Evolutionary conservation across 2,113 vertebrate genomes (phyloP), one percentile per base, ranked within the genome.

Genomic region (Anser brachyrhynchus): DNA sequence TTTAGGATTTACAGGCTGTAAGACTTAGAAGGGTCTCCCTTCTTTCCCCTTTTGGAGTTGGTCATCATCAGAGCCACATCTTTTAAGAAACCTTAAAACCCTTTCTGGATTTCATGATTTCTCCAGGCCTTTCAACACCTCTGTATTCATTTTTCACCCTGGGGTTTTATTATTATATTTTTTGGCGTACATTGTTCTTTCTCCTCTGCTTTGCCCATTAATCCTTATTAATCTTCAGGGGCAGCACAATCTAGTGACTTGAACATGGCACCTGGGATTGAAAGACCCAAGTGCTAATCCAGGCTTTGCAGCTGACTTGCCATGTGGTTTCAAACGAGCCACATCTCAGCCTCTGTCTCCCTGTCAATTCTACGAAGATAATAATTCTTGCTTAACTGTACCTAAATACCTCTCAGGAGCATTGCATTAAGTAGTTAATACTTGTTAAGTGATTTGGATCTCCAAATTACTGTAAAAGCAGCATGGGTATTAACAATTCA

Each of bases 391-490:
- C 91, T 90, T 94, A 94, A 76, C 55, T 92, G 64, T 94, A 92
- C 86, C 83, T 90, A 93, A 94, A 86, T 78, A 90, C n/a, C 62
- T 93, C 95, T 89, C 95, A 82, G 35, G 89, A 95, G 88, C 76
- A 89, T 89, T 94, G 76, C 86, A 74, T 92, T 72, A 92, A 88
- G 88, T 65, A 89, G 70, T 82, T 96, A 94, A 95, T 92, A 91
- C 92, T 87, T 96, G 90, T 89, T 92, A 95, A 94, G 88, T 85
- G 95, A 95, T 96, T 87, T 89, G 77, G 57, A 93, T 93, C 91
- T 95, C 88, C 49, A 88, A 89, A 90, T 75, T 92, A 55, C 93
- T 87, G 72, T 89, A 71, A 75, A 93, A 95, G 90, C 90, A 96
- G 83, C 73, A 84, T 54, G 77, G 29, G 73, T 84, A 97, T 94